Percentiles rank a stretch among this genome's conserved stretches.
Evolutionary conservation across 2,888 invertebrate genomes (phyloP).

Genomic region (Coenonympha arcania): DNA sequence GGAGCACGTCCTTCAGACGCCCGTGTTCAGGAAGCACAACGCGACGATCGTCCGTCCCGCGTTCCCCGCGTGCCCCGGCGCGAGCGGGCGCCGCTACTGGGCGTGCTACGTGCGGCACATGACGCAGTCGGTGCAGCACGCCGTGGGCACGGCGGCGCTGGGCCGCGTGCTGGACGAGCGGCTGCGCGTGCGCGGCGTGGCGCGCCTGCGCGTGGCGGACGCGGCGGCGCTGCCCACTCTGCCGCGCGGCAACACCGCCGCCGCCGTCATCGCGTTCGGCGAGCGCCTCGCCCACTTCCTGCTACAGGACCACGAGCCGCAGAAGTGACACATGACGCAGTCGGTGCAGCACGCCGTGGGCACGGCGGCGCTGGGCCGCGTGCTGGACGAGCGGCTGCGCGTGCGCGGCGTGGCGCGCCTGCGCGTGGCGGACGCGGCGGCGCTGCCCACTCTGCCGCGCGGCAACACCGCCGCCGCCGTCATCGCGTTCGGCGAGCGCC

Average conservation of each 20-base stretch:
- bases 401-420: slow-evolving; percentile 41
- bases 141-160: slow-evolving; percentile 44
- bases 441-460: slow-evolving; percentile 38
- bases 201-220: slow-evolving; percentile 44
- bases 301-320: slow-evolving; percentile 22
- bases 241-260: slow-evolving; percentile 47
- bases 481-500: slow-evolving; percentile 48
- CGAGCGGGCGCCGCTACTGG: slow-evolving; percentile 38
- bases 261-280: slow-evolving; percentile 45
- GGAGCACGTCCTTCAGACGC: slow-evolving; percentile 35
- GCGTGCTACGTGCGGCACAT: slow-evolving; percentile 49
- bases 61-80: slow-evolving; percentile 38
- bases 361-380: slow-evolving; percentile 42
- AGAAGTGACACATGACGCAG: slow-evolving; percentile 38
- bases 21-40: slow-evolving; percentile 30
- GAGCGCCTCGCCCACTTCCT: slow-evolving; percentile 45
- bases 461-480: slow-evolving; percentile 47
- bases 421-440: slow-evolving; percentile 45
- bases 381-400: slow-evolving; percentile 41
- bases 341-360: slow-evolving; percentile 45
- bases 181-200: slow-evolving; percentile 43
- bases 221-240: slow-evolving; percentile 37
- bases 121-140: slow-evolving; percentile 43
- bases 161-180: slow-evolving; percentile 42
- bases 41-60: slow-evolving; percentile 35